Base-by-base conservation (phyloP, 2,888 invertebrate genomes). In the Nebria brevicollis region DNA sequence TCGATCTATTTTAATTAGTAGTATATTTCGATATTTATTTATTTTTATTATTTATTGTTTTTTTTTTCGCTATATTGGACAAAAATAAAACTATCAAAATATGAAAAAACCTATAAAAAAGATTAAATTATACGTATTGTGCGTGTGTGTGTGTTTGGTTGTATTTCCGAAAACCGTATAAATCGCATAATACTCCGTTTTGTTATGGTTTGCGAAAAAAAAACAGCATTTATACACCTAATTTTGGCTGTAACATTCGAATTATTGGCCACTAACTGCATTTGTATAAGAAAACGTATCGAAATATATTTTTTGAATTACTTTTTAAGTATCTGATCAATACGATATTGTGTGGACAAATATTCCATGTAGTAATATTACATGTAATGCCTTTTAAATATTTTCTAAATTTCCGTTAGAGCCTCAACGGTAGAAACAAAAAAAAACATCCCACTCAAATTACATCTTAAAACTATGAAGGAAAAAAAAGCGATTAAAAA, bases 41-140 rank as follows among this genome's bases (percentile, higher is more conserved):
- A 34, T 34, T 34, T 34, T 4, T 34, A 4, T 34, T 34, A 34
- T 1, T 34, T 20, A 20, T 20, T 20, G 20, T 20, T 20, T 20
- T 20, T 20, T 20, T 20, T 20, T 1, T 34, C 34, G 1, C 5
- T 34, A 34, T 34, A 34, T 34, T 34, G 34, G 34, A 34, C 34
- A 34, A 34, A 54, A 54, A 54, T 54, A 54, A 54, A 68, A 68
- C 1, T 68, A 13, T 68, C 34, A 1, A 34, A 34, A 34, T 5
- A 70, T 70, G 70, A 70, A 70, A 70, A 76, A 76, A 10, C 11
- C 13, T 68, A 68, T 34, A 77, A 77, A 68, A 41, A 68, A 68
- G 77, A 66, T 77, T 66, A 76, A 8, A 41, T 41, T 43, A 0
- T 2, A 2, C 34, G 34, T 34, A 34, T 34, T 5, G 5, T 34